These are phyloP conservation scores for Scolanthus callimorphus DNA, from an alignment of 92 coral and sea anemone genomes.

Conservation along the genomic window DNA sequence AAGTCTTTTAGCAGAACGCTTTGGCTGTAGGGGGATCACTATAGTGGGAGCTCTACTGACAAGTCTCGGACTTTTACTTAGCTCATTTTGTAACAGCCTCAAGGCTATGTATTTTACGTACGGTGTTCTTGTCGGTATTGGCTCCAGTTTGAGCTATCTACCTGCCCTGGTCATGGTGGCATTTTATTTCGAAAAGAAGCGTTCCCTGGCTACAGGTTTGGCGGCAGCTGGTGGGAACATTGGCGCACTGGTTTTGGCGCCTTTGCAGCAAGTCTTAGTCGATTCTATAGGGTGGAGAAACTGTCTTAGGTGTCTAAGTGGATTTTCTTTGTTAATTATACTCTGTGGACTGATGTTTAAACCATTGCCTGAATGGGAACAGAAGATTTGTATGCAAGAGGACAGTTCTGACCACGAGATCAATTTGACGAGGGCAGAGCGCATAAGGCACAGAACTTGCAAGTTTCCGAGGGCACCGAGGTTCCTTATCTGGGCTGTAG, in stretches of 20 bases:
- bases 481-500: slow-evolving; percentile 80
- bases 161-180: slow-evolving; percentile 96
- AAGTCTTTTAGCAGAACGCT: slow-evolving; percentile 74
- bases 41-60: slow-evolving; percentile 78
- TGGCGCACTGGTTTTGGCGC: slow-evolving; percentile 88
- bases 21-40: slow-evolving; percentile 77
- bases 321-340: slow-evolving; percentile 59
- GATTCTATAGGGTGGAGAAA: slow-evolving; percentile 80
- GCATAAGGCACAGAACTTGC: slow-evolving; percentile 4
- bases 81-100: slow-evolving; percentile 61
- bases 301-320: slow-evolving; percentile 80
- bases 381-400: slow-evolving; percentile 7
- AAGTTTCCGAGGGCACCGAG: slow-evolving; percentile 54
- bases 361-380: slow-evolving; percentile 46
- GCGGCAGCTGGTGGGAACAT: slow-evolving; percentile 94
- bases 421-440: slow-evolving; percentile 1
- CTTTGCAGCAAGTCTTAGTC: slow-evolving; percentile 74
- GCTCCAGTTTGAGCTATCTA: slow-evolving; percentile 81
- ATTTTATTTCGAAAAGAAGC: slow-evolving; percentile 75
- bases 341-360: slow-evolving; percentile 81
- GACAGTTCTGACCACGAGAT: slow-evolving; percentile 12
- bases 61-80: slow-evolving; percentile 70
- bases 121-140: slow-evolving; percentile 86
- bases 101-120: slow-evolving; percentile 69
- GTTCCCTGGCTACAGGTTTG: slow-evolving; percentile 91